Base-by-base conservation (phyloP, 2,113 vertebrate species). In the Dasypus novemcinctus region DNA sequence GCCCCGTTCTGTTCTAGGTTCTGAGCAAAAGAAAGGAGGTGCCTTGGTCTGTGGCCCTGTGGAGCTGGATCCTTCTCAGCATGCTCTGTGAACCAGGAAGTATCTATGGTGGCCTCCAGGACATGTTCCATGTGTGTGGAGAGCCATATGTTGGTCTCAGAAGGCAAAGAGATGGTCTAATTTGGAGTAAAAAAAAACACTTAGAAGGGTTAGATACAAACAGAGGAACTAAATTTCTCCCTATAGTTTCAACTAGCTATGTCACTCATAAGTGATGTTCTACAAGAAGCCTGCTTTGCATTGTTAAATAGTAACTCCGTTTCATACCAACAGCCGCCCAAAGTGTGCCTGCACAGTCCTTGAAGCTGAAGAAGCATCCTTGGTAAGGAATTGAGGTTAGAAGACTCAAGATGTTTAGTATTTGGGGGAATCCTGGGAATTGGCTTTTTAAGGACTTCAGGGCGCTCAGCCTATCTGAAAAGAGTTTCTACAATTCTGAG, bases 361-460 rank as follows among this genome's bases (percentile, higher is more conserved):
- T 57, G 57, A 54, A 74, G 59, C 8, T 80, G 43, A 87, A 94
- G 68, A 27, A 21, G 27, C 1, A 1, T 9, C 4, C 33, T 63
- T 36, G 43, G 18, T 72, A 74, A 80, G 25, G 33, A 69, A 43
- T 10, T 36, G 25, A 59, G 11, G 46, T 46, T n/a, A 63, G 29
- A 87, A 78, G 29, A 29, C 36, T 76, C 43, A 27, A 4, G 72
- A 64, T 9, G 14, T 64, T 82, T 23, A 59, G 84, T 57, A 79
- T 18, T 36, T 23, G 33, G 63, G 61, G 25, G 23, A 63, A 57
- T 41, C 52, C 59, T 38, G 25, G 27, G 41, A 54, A 38, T 63
- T 54, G 49, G 20, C 41, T 88, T 88, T 74, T 90, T 76, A 79
- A 92, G 94, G 91, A 54, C 52, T 81, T 25, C 7, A 80, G 63